Percentiles rank a stretch among this genome's conserved stretches.
phyloP scores from a whole-genome alignment of 2,797 vertebrate species.

The Sciurus carolinensis region DNA sequence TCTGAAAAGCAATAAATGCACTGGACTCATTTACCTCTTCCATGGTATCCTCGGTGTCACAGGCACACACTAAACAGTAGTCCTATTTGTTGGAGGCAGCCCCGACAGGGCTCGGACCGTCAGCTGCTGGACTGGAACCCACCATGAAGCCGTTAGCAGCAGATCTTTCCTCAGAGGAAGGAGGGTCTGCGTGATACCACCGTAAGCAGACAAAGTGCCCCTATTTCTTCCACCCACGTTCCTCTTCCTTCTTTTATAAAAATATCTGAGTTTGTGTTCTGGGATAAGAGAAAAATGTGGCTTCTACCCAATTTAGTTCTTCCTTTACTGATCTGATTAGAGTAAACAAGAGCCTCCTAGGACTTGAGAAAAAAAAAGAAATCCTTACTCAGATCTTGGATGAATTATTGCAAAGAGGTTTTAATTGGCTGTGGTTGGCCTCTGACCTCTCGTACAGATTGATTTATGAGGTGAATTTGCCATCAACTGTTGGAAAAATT shows the following conservation, averaged over 20 bases:
- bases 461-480: slow-evolving; percentile 78
- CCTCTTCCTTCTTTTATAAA: slow-evolving; percentile 61
- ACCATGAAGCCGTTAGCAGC: not conserved
- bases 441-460: slow-evolving; percentile 75
- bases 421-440: slow-evolving; percentile 75
- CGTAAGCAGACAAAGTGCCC: not conserved
- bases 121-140: too few relatives aligned
- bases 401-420: slow-evolving; percentile 77
- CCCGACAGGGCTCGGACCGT: not conserved
- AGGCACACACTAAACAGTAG: not conserved
- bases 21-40: not conserved
- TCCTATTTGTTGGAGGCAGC: not conserved
- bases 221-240: not conserved
- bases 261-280: slow-evolving; percentile 76
- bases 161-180: not conserved
- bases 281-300: slow-evolving; percentile 68
- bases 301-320: slow-evolving; percentile 65
- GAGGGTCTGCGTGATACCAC: not conserved
- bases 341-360: slow-evolving; percentile 73
- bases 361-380: slow-evolving; percentile 66
- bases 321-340: slow-evolving; percentile 74
- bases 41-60: not conserved
- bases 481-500: slow-evolving; percentile 75
- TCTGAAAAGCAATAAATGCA: not conserved
- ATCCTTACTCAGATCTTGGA: slow-evolving; percentile 59